These are phyloP conservation scores for Labeo calbasu DNA, from an alignment of 2,797 vertebrate species.

Conservation along the genomic window DNA sequence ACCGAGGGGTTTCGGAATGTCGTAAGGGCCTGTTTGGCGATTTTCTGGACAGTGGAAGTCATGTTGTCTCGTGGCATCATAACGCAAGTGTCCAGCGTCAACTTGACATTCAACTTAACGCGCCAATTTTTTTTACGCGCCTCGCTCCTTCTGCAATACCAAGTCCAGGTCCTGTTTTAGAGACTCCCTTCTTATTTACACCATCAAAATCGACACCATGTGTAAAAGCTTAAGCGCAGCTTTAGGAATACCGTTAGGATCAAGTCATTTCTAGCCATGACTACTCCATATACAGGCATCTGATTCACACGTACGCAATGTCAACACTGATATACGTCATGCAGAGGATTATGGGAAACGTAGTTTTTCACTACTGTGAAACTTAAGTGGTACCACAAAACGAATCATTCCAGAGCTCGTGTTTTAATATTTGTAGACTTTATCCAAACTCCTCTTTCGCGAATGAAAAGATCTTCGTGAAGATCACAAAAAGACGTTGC, in stretches of 20 bases:
- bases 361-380: conserved; percentile 52
- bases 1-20: conserved; percentile 79
- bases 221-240: not conserved
- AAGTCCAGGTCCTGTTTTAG: conserved; percentile 24
- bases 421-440: not conserved
- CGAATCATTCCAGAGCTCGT: not conserved
- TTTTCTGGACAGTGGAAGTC: conserved; percentile 88
- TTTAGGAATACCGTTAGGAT: conserved; percentile 1
- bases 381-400: not conserved
- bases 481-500: rapidly evolving
- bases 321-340: conserved; percentile 21
- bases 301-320: conserved; percentile 75
- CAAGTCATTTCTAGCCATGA: conserved; percentile 1
- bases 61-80: conserved; percentile 87
- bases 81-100: conserved; percentile 48
- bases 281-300: conserved; percentile 67
- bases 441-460: not conserved
- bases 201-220: not conserved
- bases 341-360: conserved; percentile 72
- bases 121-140: not conserved
- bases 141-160: not conserved
- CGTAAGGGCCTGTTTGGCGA: conserved; percentile 88
- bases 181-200: not conserved
- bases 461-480: rapidly evolving
- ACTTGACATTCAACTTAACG: conserved; percentile 11